Conservation (phyloP, 2,113 vertebrate genomes). For the Ellobius talpinus region DNA sequence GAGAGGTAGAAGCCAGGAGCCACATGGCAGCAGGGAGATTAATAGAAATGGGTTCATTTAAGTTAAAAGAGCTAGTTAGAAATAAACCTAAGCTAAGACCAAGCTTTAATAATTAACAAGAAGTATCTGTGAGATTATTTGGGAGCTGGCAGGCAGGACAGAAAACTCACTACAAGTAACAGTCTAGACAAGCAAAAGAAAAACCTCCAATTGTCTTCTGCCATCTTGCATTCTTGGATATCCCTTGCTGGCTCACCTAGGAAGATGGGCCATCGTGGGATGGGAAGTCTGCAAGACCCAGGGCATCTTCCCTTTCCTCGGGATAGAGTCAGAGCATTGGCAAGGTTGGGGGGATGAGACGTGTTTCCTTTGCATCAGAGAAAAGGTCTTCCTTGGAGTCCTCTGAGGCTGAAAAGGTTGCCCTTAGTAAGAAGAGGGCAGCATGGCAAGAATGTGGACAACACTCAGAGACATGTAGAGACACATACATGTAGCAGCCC, state of each 20-base stretch:
- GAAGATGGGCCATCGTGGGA: neutral
- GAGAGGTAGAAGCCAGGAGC: no score
- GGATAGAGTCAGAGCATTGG: neutral
- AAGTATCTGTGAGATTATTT: no score
- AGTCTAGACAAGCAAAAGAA: neutral
- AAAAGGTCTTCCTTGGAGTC: neutral
- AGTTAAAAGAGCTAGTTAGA: no score
- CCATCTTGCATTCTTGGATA: neutral
- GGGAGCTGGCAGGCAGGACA: no score
- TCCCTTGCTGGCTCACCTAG: neutral
- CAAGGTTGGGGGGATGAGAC: neutral
- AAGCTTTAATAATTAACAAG: no score
- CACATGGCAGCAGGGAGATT: no score
- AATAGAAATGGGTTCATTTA: no score
- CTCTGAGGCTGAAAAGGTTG: neutral
- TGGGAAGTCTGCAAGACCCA: neutral
- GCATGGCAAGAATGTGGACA: neutral
- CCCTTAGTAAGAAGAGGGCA: neutral
- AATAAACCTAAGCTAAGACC: no score
- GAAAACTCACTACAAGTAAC: no score
- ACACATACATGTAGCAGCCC: neutral
- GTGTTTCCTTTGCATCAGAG: neutral
- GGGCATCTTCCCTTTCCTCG: neutral
- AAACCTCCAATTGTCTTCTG: neutral
- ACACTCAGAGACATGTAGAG: neutral